Percentiles rank a stretch among this genome's conserved stretches.
Evolutionary conservation across 92 coral and sea anemone species (phyloP).

Genomic region (Blastomussa wellsi): DNA sequence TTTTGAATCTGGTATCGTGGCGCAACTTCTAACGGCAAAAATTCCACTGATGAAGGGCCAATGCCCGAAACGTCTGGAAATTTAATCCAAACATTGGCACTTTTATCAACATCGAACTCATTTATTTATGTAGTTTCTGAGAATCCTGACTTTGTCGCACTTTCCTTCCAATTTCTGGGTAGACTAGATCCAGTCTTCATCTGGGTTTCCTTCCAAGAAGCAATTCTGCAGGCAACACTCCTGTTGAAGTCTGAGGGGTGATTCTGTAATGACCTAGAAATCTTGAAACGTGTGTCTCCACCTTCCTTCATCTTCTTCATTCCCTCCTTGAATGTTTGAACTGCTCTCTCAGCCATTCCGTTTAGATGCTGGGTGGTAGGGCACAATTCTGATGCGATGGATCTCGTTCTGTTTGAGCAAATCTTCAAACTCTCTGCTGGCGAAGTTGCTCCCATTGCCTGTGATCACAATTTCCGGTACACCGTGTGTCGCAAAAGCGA

Average conservation of each 20-base stretch:
- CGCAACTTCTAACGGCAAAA: too few relatives aligned
- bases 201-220: conserved; percentile 55
- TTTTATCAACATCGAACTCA: too few relatives aligned
- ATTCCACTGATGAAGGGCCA: too few relatives aligned
- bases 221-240: conserved; percentile 61
- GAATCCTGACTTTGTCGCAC: conserved; percentile 52
- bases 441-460: conserved; percentile 57
- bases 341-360: conserved; percentile 66
- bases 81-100: too few relatives aligned
- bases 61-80: too few relatives aligned
- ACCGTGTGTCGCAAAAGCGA: conserved; percentile 6
- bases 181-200: conserved; percentile 54
- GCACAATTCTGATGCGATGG: conserved; percentile 50
- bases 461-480: conserved; percentile 35
- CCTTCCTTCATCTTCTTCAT: conserved; percentile 25
- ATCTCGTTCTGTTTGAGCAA: conserved; percentile 25
- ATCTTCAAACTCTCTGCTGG: conserved; percentile 44
- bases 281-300: too few relatives aligned
- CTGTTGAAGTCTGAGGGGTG: conserved; percentile 60
- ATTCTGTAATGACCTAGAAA: conserved; percentile 43
- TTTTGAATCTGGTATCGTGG: too few relatives aligned
- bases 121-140: conserved; percentile 52
- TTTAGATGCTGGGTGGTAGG: conserved; percentile 68
- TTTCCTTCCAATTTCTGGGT: conserved; percentile 57
- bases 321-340: conserved; percentile 54